phyloP scores from a whole-genome alignment of 2,888 invertebrate species.

The Lacanobia oleracea region DNA sequence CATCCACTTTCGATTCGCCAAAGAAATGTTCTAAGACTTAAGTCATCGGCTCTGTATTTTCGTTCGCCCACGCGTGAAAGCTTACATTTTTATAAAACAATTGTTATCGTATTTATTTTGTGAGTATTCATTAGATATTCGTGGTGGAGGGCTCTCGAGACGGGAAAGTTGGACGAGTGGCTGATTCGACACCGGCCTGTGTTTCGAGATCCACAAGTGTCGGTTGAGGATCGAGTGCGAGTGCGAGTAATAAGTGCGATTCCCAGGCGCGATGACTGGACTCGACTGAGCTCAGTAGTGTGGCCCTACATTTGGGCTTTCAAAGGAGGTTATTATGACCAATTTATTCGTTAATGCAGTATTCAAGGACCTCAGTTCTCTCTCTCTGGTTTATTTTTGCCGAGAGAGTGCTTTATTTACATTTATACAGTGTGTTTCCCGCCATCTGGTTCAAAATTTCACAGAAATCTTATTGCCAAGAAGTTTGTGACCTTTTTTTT shows the following conservation, averaged over 20 bases:
- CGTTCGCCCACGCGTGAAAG: conserved; percentile 64
- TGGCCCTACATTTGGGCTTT: conserved; percentile 55
- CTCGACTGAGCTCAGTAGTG: conserved; percentile 62
- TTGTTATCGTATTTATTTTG: conserved; percentile 72
- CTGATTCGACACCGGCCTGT: conserved; percentile 82
- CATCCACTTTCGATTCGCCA: conserved; percentile 49
- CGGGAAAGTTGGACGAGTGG: conserved; percentile 80
- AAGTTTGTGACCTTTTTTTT: not conserved
- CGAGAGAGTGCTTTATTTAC: not conserved
- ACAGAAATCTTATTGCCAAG: not conserved
- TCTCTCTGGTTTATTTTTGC: not conserved
- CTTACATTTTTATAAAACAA: conserved; percentile 66
- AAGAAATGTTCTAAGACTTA: conserved; percentile 40
- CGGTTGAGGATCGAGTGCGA: conserved; percentile 68
- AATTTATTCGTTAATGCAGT: not conserved
- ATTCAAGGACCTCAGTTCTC: not conserved
- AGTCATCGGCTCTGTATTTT: conserved; percentile 41
- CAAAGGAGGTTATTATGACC: not conserved
- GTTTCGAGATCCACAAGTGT: conserved; percentile 78
- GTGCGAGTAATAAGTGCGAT: conserved; percentile 79
- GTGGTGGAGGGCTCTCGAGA: conserved; percentile 73
- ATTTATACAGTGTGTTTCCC: not conserved
- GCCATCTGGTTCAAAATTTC: not conserved
- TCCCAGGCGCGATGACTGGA: conserved; percentile 84
- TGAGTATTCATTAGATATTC: conserved; percentile 84